Conservation (phyloP, 2,797 vertebrate species). For the Chiloscyllium punctatum region DNA sequence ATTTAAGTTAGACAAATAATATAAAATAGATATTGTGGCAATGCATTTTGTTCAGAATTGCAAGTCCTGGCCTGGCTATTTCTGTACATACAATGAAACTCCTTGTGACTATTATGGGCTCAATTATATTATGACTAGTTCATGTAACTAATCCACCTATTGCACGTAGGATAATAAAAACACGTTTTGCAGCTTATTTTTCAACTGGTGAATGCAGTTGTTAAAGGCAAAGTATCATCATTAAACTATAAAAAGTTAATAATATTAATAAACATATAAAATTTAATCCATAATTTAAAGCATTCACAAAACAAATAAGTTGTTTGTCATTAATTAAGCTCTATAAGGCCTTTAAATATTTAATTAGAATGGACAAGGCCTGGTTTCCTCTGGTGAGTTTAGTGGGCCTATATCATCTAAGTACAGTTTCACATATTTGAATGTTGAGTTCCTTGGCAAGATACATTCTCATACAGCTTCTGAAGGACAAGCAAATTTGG, state of each 20-base stretch:
- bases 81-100: background rate
- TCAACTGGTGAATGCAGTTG: background rate
- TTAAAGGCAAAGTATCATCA: background rate
- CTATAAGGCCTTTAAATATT: background rate
- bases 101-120: background rate
- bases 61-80: background rate
- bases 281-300: background rate
- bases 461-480: background rate
- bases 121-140: constrained; percentile 9
- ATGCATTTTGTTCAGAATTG: background rate
- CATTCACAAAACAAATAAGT: background rate
- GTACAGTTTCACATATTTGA: background rate
- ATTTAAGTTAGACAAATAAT: background rate
- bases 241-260: background rate
- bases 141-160: background rate
- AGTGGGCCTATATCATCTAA: background rate
- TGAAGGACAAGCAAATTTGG: background rate
- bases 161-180: background rate
- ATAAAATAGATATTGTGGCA: background rate
- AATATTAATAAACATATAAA: background rate
- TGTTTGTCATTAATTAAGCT: background rate
- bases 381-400: background rate
- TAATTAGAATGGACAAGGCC: background rate
- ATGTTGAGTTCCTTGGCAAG: background rate
- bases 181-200: constrained; percentile 10